Conservation (phyloP, 2,888 invertebrate species). For the Hetaerina titia region DNA sequence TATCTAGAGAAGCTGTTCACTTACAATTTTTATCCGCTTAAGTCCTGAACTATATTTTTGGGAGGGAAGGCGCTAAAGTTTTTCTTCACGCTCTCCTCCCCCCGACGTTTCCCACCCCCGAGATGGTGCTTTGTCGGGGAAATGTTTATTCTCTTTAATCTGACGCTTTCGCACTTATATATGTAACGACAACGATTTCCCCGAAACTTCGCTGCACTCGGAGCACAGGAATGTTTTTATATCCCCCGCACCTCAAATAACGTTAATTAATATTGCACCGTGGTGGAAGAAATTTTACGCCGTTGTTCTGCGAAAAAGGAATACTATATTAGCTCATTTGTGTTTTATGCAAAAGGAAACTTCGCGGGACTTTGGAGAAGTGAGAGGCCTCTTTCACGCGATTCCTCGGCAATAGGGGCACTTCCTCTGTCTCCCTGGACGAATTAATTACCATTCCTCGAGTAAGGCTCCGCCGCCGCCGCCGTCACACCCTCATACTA, state of each 20-base stretch:
- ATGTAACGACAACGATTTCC: neutral
- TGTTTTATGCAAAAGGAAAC: constrained; percentile 17
- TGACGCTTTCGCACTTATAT: neutral
- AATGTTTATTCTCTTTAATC: constrained; percentile 23
- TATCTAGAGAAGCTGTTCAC: no score
- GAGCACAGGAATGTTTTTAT: neutral
- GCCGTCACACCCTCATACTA: neutral
- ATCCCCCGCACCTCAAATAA: neutral
- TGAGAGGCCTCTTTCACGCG: neutral
- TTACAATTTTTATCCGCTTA: no score
- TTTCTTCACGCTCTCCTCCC: neutral
- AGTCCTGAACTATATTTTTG: no score
- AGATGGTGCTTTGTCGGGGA: neutral
- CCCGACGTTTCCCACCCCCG: neutral
- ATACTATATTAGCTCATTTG: neutral
- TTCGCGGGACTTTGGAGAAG: constrained; percentile 1
- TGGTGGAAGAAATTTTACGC: neutral
- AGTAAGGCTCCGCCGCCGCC: neutral
- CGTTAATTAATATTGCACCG: constrained; percentile 32
- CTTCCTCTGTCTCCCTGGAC: neutral
- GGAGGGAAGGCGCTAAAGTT: no score
- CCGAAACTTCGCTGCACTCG: neutral
- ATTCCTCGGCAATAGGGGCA: neutral
- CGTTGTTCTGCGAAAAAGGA: neutral
- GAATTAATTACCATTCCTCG: neutral